Conservation (phyloP, 2,113 vertebrate species). For the Tichodroma muraria region DNA sequence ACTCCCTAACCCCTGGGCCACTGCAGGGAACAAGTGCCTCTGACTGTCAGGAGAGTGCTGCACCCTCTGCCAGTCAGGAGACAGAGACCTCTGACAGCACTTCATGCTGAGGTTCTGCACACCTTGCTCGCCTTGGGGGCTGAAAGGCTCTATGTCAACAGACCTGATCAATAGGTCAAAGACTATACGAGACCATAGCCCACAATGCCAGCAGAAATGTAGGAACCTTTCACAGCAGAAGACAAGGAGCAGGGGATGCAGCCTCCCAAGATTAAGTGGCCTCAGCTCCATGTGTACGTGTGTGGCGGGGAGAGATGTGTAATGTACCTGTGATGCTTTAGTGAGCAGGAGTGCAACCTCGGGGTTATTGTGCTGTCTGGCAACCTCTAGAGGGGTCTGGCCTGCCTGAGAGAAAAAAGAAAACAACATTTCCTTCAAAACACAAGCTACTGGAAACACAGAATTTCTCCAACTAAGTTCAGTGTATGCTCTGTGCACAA, state of each 20-base stretch:
- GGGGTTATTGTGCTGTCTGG: constrained; percentile 87
- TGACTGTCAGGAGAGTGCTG: too few relatives aligned
- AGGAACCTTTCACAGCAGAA: not conserved
- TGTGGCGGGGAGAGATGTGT: not conserved
- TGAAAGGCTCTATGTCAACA: not conserved
- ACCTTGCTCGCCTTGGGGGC: not conserved
- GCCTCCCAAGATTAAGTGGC: not conserved
- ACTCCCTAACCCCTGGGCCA: not conserved
- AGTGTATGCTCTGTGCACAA: not conserved
- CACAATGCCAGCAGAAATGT: not conserved
- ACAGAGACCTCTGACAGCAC: not conserved
- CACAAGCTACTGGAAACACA: not conserved
- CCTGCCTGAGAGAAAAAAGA: constrained; percentile 74
- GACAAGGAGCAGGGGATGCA: not conserved
- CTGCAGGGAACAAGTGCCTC: not conserved
- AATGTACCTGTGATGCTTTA: constrained; percentile 88
- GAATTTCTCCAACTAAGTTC: not conserved
- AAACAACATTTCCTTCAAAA: not conserved
- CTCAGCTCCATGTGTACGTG: not conserved
- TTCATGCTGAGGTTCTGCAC: not conserved
- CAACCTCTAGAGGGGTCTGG: constrained; percentile 87
- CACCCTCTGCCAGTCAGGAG: not conserved
- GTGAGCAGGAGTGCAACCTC: constrained; percentile 91
- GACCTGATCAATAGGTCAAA: too few relatives aligned
- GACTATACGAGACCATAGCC: too few relatives aligned